Conservation (phyloP, 2,797 vertebrate genomes). For the Odontamblyopus rebecca region DNA sequence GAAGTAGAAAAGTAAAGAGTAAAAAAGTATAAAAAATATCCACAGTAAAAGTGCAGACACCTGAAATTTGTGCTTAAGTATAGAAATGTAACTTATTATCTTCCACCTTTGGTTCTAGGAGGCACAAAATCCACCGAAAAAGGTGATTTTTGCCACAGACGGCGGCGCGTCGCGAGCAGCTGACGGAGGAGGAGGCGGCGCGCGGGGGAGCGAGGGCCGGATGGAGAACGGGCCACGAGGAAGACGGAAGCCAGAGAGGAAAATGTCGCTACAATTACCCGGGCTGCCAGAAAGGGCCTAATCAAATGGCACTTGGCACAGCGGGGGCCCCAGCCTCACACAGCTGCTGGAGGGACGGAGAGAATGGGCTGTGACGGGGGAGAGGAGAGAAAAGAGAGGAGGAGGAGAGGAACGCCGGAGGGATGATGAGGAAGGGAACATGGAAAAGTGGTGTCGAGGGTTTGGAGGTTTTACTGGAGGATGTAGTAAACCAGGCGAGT, state of each 20-base stretch:
- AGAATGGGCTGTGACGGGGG: conserved; percentile 60
- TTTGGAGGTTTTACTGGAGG: background rate
- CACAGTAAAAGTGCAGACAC: no score
- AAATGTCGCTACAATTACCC: conserved; percentile 64
- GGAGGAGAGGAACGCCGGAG: conserved; percentile 21
- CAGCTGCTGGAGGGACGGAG: conserved; percentile 68
- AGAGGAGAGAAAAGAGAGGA: conserved; percentile 36
- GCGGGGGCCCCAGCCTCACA: conserved; percentile 47
- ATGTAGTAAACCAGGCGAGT: background rate
- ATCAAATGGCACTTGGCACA: conserved; percentile 74
- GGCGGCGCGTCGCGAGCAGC: conserved; percentile 38
- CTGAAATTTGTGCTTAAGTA: no score
- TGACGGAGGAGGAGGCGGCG: conserved; percentile 41
- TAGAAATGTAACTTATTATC: no score
- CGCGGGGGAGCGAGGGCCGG: conserved; percentile 30
- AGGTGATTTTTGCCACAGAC: conserved; percentile 24
- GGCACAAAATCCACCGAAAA: background rate
- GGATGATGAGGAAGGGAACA: conserved; percentile 32
- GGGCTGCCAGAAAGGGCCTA: conserved; percentile 63
- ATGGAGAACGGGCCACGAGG: background rate
- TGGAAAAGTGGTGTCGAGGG: background rate
- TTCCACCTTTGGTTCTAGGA: no score
- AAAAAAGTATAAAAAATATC: no score
- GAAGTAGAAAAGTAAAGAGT: no score
- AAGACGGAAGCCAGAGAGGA: conserved; percentile 19